Evolutionary conservation across 2,797 vertebrate species (phyloP).

Genomic region (Platalea minor): DNA sequence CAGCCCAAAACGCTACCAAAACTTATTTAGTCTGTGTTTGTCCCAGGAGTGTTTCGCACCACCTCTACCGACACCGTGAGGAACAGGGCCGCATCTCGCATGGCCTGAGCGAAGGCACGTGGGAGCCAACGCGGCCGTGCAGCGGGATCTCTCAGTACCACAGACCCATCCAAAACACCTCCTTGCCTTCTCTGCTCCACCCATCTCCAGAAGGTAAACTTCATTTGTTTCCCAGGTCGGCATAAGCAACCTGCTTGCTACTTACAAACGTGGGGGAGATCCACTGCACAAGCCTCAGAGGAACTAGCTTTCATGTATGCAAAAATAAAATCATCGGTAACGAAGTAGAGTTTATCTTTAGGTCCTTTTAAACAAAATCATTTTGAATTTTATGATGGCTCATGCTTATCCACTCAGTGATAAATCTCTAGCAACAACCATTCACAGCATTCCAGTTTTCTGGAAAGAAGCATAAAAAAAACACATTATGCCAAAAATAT

Average conservation of each 20-base stretch:
- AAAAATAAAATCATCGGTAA: neutral
- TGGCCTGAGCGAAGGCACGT: rapidly evolving
- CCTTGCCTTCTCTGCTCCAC: neutral
- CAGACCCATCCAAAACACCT: neutral
- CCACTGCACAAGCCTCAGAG: neutral
- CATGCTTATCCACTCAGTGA: neutral
- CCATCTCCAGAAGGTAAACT: neutral
- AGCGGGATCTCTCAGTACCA: too few species aligned
- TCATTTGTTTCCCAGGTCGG: neutral
- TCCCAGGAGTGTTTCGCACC: neutral
- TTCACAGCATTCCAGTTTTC: neutral
- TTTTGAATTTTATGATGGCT: neutral
- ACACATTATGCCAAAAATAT: neutral
- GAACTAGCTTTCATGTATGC: neutral
- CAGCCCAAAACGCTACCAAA: neutral
- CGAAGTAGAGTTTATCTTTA: neutral
- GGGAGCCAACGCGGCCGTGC: neutral
- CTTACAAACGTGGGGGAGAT: neutral
- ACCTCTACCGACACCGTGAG: rapidly evolving
- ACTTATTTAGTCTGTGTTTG: neutral
- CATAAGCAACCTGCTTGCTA: neutral
- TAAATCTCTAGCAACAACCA: neutral
- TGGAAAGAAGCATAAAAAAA: neutral
- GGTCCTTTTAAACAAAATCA: neutral
- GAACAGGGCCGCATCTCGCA: rapidly evolving